phyloP scores from a whole-genome alignment of 2,797 vertebrate species.

The Cichlasoma orientale region DNA sequence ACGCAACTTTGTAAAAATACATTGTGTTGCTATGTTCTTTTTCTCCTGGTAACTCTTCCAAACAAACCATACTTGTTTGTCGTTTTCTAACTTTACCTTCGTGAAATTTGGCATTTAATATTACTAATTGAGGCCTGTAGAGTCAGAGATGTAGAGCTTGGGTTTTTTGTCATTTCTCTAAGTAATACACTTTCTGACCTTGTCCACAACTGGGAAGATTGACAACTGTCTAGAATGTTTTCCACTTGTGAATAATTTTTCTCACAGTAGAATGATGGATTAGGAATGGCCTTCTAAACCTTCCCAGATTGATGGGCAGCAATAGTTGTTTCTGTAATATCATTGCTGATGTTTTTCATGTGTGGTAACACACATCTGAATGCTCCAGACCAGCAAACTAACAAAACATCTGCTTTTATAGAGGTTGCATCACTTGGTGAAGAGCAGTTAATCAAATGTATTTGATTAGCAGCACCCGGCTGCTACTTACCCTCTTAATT shows the following conservation, averaged over 20 bases:
- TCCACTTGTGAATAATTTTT: background rate
- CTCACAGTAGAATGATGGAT: background rate
- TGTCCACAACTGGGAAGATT: background rate
- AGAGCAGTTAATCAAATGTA: background rate
- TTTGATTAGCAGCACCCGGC: conserved; percentile 1
- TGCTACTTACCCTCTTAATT: background rate
- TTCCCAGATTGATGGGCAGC: background rate
- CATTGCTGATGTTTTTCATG: background rate
- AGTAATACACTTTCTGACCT: background rate
- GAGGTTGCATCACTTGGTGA: background rate
- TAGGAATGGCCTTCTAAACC: background rate
- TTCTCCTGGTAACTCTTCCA: background rate
- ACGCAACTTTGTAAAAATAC: background rate
- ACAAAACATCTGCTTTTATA: background rate
- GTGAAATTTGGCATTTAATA: background rate
- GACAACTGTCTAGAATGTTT: background rate
- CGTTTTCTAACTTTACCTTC: background rate
- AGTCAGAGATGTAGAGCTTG: background rate
- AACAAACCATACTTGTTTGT: background rate
- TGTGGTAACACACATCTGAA: background rate
- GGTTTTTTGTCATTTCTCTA: background rate
- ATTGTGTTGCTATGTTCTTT: background rate
- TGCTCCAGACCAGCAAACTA: background rate
- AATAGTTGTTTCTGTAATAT: background rate
- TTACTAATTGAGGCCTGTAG: background rate